These are phyloP conservation scores for Lobophora halterata DNA, from an alignment of 2,888 invertebrate genomes.

Conservation along the genomic window DNA sequence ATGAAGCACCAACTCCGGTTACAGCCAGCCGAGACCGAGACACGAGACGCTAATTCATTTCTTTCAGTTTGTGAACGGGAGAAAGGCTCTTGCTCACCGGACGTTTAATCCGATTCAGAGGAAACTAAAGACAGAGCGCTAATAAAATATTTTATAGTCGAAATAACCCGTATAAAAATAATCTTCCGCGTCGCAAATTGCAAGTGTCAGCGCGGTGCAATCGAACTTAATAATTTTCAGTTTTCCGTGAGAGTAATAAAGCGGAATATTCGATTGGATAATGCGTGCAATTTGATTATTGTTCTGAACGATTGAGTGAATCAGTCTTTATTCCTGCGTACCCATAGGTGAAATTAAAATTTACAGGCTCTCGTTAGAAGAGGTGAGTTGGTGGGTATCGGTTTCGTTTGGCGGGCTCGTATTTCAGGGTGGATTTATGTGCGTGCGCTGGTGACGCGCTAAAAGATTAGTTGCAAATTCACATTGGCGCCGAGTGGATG, in stretches of 20 bases:
- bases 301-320: constrained; percentile 46
- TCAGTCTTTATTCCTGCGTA: no score
- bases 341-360: constrained; percentile 51
- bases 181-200: constrained; percentile 39
- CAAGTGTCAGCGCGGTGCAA: constrained; percentile 42
- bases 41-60: constrained; percentile 60
- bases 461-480: constrained; percentile 78
- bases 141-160: constrained; percentile 32
- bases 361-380: constrained; percentile 58
- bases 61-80: constrained; percentile 38
- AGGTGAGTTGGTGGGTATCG: constrained; percentile 54
- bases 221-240: constrained; percentile 44
- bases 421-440: constrained; percentile 72
- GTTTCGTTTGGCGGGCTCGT: constrained; percentile 57
- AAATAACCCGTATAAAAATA: constrained; percentile 30
- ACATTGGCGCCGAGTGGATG: constrained; percentile 28
- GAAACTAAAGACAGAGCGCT: constrained; percentile 30
- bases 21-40: constrained; percentile 48
- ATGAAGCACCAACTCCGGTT: constrained; percentile 65
- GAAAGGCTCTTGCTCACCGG: constrained; percentile 12
- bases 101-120: constrained; percentile 29
- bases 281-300: constrained; percentile 53
- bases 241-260: constrained; percentile 45
- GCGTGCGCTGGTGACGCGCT: constrained; percentile 73
- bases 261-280: constrained; percentile 49